Evolutionary conservation across 2,888 invertebrate species (phyloP), one percentile per base, ranked within the genome.

Genomic region (Scaptomyza cyrtandrae): DNA sequence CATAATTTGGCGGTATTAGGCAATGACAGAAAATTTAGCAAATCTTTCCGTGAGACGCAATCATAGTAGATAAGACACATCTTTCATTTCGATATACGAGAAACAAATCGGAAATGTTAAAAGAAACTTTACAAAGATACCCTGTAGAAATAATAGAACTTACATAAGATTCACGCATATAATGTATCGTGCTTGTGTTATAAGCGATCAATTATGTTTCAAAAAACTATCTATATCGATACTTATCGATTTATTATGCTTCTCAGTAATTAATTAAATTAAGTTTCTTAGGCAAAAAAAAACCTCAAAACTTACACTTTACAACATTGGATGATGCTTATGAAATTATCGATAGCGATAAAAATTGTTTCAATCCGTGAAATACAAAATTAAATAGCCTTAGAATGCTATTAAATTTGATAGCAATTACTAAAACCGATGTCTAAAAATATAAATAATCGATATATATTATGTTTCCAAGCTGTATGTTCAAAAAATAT

Each of bases 1-100:
- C 16, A 27, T 33, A 27, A 27, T 52, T 45, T 3, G 58, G 43
- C 58, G 46, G 43, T 62, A 39, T 78, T 48, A 48, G 77, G 66
- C 78, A 78, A 80, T 70, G 77, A 70, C 70, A 77, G 80, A 64
- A 66, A 62, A 37, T 76, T 79, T 63, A 65, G 76, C 80, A 67
- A 72, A 76, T 44, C 76, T 76, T 77, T 72, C 72, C 70, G 69
- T 60, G 69, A 75, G 52, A 52, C 44, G 19, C 46, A 61, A 76
- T 76, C 58, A 44, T 58, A 41, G 29, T 44, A 45, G 41, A 55
- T 66, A 35, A 33, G 19, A 6, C 48, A 14, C 16, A 46, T 31
- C 48, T 69, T 2, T 55, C 60, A 69, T 55, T 53, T 41, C 27
- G 33, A 49, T 48, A 6, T 7, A 13, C 10, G 31, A 16, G 11